These are phyloP conservation scores for Peromyscus polionotus DNA, from an alignment of 2,113 vertebrate genomes.

Conservation along the genomic window DNA sequence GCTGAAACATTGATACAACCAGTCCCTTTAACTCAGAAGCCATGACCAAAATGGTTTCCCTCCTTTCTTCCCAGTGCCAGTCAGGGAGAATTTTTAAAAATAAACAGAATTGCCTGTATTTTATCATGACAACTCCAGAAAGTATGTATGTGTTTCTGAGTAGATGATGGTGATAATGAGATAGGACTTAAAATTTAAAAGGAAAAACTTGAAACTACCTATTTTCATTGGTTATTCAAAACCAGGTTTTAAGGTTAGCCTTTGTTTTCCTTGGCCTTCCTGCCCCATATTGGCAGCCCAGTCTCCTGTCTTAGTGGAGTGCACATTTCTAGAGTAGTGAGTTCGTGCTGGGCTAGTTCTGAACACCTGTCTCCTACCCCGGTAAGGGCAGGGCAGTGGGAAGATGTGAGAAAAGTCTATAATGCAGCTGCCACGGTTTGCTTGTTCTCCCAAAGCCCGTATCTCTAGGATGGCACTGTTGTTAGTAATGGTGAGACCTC, in stretches of 20 bases:
- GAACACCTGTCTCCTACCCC: not conserved
- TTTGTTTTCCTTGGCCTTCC: not conserved
- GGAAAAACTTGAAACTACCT: conserved; percentile 74
- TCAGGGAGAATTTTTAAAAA: conserved; percentile 65
- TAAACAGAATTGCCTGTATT: conserved; percentile 49
- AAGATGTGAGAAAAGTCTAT: not conserved
- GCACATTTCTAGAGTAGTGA: not conserved
- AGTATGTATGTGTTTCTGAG: conserved; percentile 60
- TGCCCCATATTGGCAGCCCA: not conserved
- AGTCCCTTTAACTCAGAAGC: conserved; percentile 66
- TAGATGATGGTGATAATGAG: conserved; percentile 67
- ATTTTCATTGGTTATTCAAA: conserved; percentile 72
- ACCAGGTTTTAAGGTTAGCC: not conserved
- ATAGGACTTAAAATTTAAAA: conserved; percentile 70
- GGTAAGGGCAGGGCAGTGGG: not conserved
- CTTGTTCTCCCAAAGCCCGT: accelerated
- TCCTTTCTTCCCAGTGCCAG: conserved; percentile 61
- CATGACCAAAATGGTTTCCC: conserved; percentile 75
- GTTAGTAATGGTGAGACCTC: not conserved
- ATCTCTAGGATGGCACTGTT: not conserved
- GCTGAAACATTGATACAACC: conserved; percentile 64
- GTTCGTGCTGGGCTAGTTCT: not conserved
- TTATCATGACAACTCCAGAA: conserved; percentile 59
- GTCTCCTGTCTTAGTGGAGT: not conserved
- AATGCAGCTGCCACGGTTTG: not conserved